A percentile compares a stretch with the other conserved stretches of the same genome.
phyloP scores from a whole-genome alignment of 2,888 invertebrate genomes.

The Epistrophe eligans region DNA sequence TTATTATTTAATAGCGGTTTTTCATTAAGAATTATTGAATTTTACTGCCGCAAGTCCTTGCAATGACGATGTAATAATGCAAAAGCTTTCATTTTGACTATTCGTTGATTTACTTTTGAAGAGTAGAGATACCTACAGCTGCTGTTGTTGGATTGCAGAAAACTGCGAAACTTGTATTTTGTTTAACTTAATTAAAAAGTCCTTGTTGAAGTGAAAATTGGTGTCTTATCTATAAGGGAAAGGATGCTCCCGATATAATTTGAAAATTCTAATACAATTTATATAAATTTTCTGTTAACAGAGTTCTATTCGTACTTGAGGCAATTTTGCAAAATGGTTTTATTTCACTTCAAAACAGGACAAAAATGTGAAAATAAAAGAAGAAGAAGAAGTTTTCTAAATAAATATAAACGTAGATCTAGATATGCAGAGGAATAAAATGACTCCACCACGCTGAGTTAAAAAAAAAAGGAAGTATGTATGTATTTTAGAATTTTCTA shows the following conservation, averaged over 20 bases:
- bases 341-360: constrained; percentile 2
- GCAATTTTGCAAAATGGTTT: constrained; percentile 10
- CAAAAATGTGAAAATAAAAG: background rate
- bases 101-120: constrained; percentile 1
- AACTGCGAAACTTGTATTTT: constrained; percentile 32
- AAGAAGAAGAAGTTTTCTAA: background rate
- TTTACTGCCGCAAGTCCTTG: constrained; percentile 20
- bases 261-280: constrained; percentile 5
- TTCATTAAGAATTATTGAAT: constrained; percentile 43
- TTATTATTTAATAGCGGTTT: constrained; percentile 47
- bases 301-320: background rate
- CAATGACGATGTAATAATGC: background rate
- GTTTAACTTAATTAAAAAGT: constrained; percentile 47
- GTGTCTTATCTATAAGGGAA: background rate
- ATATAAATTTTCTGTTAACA: too few species aligned
- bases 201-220: background rate
- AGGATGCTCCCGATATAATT: background rate
- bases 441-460: background rate
- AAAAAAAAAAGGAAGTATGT: background rate
- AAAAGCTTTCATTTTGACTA: background rate
- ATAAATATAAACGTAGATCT: background rate
- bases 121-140: too few species aligned
- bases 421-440: background rate
- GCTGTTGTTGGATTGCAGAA: background rate
- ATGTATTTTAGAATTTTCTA: constrained; percentile 1